Conservation (phyloP, 2,888 invertebrate species). For the Volucella zonaria region DNA sequence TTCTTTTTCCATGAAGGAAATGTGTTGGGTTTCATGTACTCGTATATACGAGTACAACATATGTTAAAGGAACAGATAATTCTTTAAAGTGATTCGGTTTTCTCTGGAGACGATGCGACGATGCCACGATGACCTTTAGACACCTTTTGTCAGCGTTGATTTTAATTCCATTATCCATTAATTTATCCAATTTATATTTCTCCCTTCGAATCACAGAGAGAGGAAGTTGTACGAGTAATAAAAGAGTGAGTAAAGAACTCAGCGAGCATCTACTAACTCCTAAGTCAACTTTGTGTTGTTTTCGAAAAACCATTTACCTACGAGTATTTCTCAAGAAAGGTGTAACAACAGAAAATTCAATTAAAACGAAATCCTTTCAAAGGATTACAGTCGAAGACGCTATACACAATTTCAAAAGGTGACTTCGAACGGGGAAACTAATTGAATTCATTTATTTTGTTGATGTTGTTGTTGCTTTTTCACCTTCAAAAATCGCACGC, state of each 20-base stretch:
- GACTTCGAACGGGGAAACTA: conserved; percentile 24
- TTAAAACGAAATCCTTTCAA: conserved; percentile 67
- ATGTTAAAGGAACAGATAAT: conserved; percentile 26
- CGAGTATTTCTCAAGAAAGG: conserved; percentile 19
- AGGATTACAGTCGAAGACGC: conserved; percentile 64
- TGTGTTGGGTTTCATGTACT: not conserved
- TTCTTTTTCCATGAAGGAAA: not conserved
- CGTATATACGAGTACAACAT: not conserved
- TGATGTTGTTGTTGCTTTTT: conserved; percentile 12
- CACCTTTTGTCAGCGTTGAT: conserved; percentile 56
- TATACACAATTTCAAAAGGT: conserved; percentile 52
- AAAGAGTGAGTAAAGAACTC: too few relatives aligned
- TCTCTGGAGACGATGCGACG: not conserved
- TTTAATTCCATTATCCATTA: conserved; percentile 71
- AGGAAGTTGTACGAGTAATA: not conserved
- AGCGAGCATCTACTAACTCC: not conserved
- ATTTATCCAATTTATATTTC: conserved; percentile 61
- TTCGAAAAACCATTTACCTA: not conserved
- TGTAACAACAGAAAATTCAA: conserved; percentile 62
- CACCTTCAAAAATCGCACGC: conserved; percentile 39
- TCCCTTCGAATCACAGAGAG: not conserved
- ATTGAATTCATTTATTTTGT: conserved; percentile 53
- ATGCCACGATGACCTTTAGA: conserved; percentile 1
- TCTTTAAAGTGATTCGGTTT: not conserved
- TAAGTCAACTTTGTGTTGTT: conserved; percentile 44